phyloP scores from a whole-genome alignment of 2,888 invertebrate species.

The Drosophila subsilvestris region DNA sequence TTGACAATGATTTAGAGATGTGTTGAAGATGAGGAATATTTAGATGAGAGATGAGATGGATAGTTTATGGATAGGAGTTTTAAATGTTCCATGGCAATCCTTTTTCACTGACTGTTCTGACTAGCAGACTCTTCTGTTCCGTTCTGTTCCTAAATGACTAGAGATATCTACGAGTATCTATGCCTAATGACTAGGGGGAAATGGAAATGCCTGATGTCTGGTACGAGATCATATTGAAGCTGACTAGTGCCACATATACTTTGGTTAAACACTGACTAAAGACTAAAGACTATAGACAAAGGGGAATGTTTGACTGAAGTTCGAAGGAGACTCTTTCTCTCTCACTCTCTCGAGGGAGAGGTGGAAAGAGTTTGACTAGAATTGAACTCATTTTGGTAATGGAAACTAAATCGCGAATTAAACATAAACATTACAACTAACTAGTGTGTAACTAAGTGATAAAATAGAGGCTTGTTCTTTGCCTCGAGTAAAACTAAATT shows the following conservation, averaged over 20 bases:
- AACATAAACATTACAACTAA: constrained; percentile 52
- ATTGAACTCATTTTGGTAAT: constrained; percentile 53
- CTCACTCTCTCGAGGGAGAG: too few relatives aligned
- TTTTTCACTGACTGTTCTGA: background rate
- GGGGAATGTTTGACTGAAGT: constrained; percentile 67
- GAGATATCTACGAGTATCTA: constrained; percentile 18
- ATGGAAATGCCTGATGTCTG: constrained; percentile 45
- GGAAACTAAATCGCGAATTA: constrained; percentile 29
- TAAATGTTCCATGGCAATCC: background rate
- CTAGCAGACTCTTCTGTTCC: constrained; percentile 1
- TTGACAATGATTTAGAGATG: background rate
- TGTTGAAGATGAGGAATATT: background rate
- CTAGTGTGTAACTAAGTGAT: constrained; percentile 39
- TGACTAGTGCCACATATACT: constrained; percentile 57
- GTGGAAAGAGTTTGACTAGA: constrained; percentile 57
- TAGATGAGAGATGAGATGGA: background rate
- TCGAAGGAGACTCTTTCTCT: constrained; percentile 21
- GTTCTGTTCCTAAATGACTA: constrained; percentile 23
- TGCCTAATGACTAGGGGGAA: constrained; percentile 32
- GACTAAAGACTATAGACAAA: constrained; percentile 27
- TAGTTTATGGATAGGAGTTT: too few relatives aligned
- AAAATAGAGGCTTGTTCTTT: constrained; percentile 17
- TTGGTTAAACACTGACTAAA: constrained; percentile 53
- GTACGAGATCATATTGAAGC: constrained; percentile 74
- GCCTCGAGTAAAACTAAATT: constrained; percentile 54